A percentile compares a stretch with the other conserved stretches of the same genome.
phyloP scores from a whole-genome alignment of 2,113 vertebrate species.

The Rafetus swinhoei region DNA sequence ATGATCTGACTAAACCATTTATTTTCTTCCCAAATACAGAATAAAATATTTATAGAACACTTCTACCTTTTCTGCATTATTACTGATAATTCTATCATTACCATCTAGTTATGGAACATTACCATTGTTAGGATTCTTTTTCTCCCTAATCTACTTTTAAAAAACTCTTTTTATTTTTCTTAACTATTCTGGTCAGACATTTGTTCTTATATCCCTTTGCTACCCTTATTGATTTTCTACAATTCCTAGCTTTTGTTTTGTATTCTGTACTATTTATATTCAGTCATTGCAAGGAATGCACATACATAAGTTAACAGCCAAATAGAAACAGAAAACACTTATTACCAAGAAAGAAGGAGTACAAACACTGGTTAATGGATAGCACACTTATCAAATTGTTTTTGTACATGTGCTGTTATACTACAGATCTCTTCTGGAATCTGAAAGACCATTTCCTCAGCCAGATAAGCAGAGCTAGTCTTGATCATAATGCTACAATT shows the following conservation, averaged over 20 bases:
- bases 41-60: background rate
- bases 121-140: background rate
- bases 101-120: background rate
- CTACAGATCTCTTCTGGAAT: background rate
- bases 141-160: background rate
- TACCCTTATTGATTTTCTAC: background rate
- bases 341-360: background rate
- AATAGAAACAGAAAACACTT: background rate
- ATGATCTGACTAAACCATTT: background rate
- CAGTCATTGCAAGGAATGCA: background rate
- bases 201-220: background rate
- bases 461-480: background rate
- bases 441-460: background rate
- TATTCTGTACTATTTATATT: background rate
- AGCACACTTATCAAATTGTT: background rate
- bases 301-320: accelerated
- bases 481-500: background rate
- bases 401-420: background rate
- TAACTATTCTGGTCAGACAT: background rate
- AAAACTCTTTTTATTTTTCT: background rate
- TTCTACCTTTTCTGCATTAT: background rate
- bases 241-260: background rate
- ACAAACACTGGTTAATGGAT: background rate
- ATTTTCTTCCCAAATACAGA: background rate
- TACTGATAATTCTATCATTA: background rate